Conservation (phyloP, 2,797 vertebrate genomes). For the Graptemys geographica region DNA sequence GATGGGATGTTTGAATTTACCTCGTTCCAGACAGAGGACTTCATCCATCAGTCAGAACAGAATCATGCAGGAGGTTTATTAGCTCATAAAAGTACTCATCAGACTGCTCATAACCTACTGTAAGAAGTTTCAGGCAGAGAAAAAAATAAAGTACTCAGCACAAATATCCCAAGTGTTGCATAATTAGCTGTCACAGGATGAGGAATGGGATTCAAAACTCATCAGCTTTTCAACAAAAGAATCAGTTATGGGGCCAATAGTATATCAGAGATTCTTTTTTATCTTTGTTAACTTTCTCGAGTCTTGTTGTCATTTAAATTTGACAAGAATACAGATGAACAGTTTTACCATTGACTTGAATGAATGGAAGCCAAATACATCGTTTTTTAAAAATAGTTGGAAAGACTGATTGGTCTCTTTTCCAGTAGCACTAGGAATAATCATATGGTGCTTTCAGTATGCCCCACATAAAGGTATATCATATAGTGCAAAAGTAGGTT, state of each 20-base stretch:
- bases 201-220: neutral
- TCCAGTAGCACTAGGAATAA: neutral
- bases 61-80: neutral
- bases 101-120: neutral
- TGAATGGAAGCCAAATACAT: neutral
- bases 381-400: neutral
- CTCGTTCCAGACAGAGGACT: neutral
- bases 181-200: slow-evolving; percentile 30
- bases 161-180: neutral
- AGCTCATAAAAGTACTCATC: neutral
- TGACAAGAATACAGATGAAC: neutral
- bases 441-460: neutral
- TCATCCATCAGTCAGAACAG: neutral
- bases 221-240: neutral
- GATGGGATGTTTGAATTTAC: neutral
- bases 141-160: slow-evolving; percentile 14
- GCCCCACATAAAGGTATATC: neutral
- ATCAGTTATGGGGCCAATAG: neutral
- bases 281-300: neutral
- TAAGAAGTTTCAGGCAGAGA: neutral
- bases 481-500: neutral
- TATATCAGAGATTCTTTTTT: neutral
- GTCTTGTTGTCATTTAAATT: neutral
- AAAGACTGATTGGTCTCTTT: neutral
- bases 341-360: neutral